Evolutionary conservation across 2,797 vertebrate genomes (phyloP).

Genomic region (Propithecus deckenii): DNA sequence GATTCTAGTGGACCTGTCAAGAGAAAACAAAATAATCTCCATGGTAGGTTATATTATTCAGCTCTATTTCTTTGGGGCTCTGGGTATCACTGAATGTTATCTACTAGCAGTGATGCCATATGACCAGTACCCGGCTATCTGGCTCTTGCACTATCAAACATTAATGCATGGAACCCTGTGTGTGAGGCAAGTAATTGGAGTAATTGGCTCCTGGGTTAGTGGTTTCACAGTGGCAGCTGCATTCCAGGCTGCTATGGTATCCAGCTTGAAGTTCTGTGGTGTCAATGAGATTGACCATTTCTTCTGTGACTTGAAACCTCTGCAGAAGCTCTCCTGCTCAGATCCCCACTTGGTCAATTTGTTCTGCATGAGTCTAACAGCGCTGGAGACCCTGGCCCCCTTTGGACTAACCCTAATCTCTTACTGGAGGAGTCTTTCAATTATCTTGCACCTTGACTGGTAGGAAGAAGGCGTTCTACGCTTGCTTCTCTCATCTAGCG

Average conservation of each 20-base stretch:
- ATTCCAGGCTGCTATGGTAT: slow-evolving; percentile 51
- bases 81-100: slow-evolving; percentile 58
- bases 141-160: slow-evolving; percentile 30
- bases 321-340: slow-evolving; percentile 49
- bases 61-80: slow-evolving; percentile 59
- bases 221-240: slow-evolving; percentile 48
- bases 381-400: slow-evolving; percentile 4
- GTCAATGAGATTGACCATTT: slow-evolving; percentile 56
- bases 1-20: slow-evolving; percentile 57
- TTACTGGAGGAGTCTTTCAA: slow-evolving; percentile 40
- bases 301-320: slow-evolving; percentile 54
- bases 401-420: slow-evolving; percentile 45
- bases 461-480: slow-evolving; percentile 50
- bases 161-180: slow-evolving; percentile 3
- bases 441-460: slow-evolving; percentile 38
- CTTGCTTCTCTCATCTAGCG: slow-evolving; percentile 26
- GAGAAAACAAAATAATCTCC: slow-evolving; percentile 50
- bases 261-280: slow-evolving; percentile 50
- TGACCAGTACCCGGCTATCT: slow-evolving; percentile 40
- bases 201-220: slow-evolving; percentile 36
- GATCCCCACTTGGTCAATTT: slow-evolving; percentile 23
- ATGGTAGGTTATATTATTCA: slow-evolving; percentile 48
- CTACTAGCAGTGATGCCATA: slow-evolving; percentile 62
- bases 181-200: not conserved
- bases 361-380: slow-evolving; percentile 58